These are phyloP conservation scores for Ganaspis sp. DNA, from an alignment of 1,140 invertebrate genomes.

Conservation along the genomic window DNA sequence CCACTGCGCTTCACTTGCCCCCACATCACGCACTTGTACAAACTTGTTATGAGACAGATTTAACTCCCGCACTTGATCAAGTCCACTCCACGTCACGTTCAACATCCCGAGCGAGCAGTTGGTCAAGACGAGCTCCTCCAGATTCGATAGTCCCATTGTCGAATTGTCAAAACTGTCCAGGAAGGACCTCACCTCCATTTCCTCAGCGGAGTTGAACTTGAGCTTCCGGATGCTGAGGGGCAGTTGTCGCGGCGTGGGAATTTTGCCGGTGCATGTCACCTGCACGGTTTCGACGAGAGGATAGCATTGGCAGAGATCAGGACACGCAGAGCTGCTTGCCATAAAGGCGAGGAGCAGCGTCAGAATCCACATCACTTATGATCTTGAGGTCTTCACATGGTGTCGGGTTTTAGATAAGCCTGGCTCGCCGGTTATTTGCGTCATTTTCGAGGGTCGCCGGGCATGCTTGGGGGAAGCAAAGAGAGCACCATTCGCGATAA, in stretches of 20 bases:
- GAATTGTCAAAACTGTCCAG: slow-evolving; percentile 57
- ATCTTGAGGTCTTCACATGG: slow-evolving; percentile 60
- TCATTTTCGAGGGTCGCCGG: slow-evolving; percentile 42
- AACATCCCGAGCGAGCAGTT: slow-evolving; percentile 64
- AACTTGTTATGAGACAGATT: slow-evolving; percentile 77
- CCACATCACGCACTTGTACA: slow-evolving; percentile 61
- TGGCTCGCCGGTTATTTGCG: slow-evolving; percentile 38
- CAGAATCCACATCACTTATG: slow-evolving; percentile 63
- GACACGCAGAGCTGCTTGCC: slow-evolving; percentile 67
- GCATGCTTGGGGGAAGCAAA: slow-evolving; percentile 34
- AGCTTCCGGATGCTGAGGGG: slow-evolving; percentile 47
- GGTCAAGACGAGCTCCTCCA: slow-evolving; percentile 59
- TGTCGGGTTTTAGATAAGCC: slow-evolving; percentile 36
- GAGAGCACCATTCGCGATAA: slow-evolving; percentile 54
- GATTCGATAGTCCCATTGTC: slow-evolving; percentile 41
- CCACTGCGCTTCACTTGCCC: slow-evolving; percentile 42
- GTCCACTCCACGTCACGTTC: slow-evolving; percentile 72
- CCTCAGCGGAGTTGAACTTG: slow-evolving; percentile 45
- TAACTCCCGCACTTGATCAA: slow-evolving; percentile 70
- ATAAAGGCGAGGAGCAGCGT: slow-evolving; percentile 66
- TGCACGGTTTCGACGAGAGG: slow-evolving; percentile 36
- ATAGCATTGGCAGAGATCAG: slow-evolving; percentile 64
- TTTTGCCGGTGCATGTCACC: slow-evolving; percentile 54
- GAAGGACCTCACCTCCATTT: slow-evolving; percentile 53
- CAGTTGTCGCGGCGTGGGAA: slow-evolving; percentile 47